Evolutionary conservation across 2,888 invertebrate genomes (phyloP).

Genomic region (Phortica okadai): DNA sequence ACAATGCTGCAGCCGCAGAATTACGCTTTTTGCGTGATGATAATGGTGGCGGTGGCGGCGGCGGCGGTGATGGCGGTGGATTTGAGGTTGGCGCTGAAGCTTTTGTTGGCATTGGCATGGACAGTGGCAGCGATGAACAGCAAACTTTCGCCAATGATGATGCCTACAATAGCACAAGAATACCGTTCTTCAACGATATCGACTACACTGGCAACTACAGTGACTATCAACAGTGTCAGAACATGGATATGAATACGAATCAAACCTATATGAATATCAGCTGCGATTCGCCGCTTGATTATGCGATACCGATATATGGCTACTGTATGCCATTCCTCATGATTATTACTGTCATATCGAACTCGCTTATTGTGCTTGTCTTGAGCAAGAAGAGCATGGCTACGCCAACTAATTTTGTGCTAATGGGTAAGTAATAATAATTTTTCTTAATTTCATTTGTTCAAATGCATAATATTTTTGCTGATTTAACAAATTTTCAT

Average conservation of each 20-base stretch:
- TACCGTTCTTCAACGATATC: slow-evolving; percentile 45
- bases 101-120: slow-evolving; percentile 39
- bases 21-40: slow-evolving; percentile 54
- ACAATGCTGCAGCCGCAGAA: slow-evolving; percentile 49
- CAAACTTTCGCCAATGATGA: background rate
- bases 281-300: slow-evolving; percentile 74
- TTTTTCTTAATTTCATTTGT: no score
- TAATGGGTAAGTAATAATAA: slow-evolving; percentile 82
- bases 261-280: slow-evolving; percentile 74
- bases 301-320: slow-evolving; percentile 74
- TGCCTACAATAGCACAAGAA: slow-evolving; percentile 39
- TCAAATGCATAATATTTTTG: no score
- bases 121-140: background rate
- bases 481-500: background rate
- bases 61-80: slow-evolving; percentile 21
- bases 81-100: slow-evolving; percentile 35
- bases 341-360: slow-evolving; percentile 91
- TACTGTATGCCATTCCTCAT: slow-evolving; percentile 86
- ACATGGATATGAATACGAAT: slow-evolving; percentile 60
- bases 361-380: slow-evolving; percentile 93
- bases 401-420: slow-evolving; percentile 93
- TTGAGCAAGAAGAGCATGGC: slow-evolving; percentile 92
- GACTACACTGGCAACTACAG: slow-evolving; percentile 50
- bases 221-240: slow-evolving; percentile 65
- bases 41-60: slow-evolving; percentile 40